Evolutionary conservation across 2,888 invertebrate species (phyloP).

Genomic region (Autographa pulchrina): DNA sequence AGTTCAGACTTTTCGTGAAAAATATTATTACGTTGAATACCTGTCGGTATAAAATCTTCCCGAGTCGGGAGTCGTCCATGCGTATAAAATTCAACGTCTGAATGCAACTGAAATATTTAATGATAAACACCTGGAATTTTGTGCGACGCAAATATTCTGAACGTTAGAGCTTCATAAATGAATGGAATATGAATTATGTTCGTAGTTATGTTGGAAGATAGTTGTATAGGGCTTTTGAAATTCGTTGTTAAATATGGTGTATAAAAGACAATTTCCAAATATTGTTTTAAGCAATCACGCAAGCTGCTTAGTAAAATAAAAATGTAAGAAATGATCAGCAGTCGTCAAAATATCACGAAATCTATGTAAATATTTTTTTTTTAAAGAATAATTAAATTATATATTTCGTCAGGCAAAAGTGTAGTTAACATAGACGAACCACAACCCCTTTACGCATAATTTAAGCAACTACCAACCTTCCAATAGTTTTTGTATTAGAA

Average conservation of each 20-base stretch:
- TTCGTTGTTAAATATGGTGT: too few relatives aligned
- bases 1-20: constrained; percentile 46
- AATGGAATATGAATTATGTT: neutral
- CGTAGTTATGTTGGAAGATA: neutral
- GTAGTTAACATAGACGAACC: too few relatives aligned
- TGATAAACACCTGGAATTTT: constrained; percentile 57
- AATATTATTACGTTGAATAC: constrained; percentile 53
- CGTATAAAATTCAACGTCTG: constrained; percentile 52
- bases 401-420: too few relatives aligned
- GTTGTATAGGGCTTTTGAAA: neutral
- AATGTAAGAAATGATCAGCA: too few relatives aligned
- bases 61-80: constrained; percentile 55
- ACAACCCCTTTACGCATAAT: constrained; percentile 1
- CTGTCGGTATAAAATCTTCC: constrained; percentile 60
- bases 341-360: too few relatives aligned
- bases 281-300: too few relatives aligned
- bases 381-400: too few relatives aligned
- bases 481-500: constrained; percentile 56
- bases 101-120: constrained; percentile 59
- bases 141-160: constrained; percentile 16
- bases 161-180: constrained; percentile 10
- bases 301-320: too few relatives aligned
- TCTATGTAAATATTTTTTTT: too few relatives aligned
- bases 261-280: too few relatives aligned
- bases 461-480: constrained; percentile 33